Conservation (phyloP, 2,797 vertebrate genomes). For the Pelobates cultripes region DNA sequence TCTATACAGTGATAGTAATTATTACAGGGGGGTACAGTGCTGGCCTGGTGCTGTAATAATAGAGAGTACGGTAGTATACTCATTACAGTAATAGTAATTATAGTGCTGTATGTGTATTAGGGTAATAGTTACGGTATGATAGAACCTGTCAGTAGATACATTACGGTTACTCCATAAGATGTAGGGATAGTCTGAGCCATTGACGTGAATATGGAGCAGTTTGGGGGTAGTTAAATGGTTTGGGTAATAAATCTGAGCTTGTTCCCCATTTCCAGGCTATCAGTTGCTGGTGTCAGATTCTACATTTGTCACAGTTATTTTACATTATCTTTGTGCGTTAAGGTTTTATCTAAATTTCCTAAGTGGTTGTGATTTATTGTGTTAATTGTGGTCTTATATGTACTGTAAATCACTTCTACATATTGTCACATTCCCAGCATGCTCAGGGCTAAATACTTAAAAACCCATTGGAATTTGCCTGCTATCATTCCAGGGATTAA, state of each 20-base stretch:
- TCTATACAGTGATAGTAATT: no score
- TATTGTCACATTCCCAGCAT: slow-evolving; percentile 28
- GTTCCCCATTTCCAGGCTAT: slow-evolving; percentile 22
- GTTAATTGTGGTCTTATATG: slow-evolving; percentile 12
- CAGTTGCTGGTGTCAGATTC: background rate
- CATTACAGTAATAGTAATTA: no score
- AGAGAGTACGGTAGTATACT: no score
- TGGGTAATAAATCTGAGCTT: background rate
- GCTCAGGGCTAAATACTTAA: background rate
- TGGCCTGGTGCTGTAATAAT: no score
- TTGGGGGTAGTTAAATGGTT: background rate
- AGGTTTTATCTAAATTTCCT: slow-evolving; percentile 13
- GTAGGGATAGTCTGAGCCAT: no score
- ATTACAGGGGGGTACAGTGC: no score
- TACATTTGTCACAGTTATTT: background rate
- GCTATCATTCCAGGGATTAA: background rate
- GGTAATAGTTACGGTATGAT: no score
- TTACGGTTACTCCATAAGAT: no score
- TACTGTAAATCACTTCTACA: slow-evolving; percentile 28
- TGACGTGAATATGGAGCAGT: no score
- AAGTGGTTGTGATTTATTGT: slow-evolving; percentile 27
- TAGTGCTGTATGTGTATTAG: no score
- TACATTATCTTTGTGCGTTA: background rate
- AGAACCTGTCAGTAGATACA: no score
- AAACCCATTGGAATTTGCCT: background rate